phyloP scores from a whole-genome alignment of 2,888 invertebrate genomes.

The Poecilus cupreus region DNA sequence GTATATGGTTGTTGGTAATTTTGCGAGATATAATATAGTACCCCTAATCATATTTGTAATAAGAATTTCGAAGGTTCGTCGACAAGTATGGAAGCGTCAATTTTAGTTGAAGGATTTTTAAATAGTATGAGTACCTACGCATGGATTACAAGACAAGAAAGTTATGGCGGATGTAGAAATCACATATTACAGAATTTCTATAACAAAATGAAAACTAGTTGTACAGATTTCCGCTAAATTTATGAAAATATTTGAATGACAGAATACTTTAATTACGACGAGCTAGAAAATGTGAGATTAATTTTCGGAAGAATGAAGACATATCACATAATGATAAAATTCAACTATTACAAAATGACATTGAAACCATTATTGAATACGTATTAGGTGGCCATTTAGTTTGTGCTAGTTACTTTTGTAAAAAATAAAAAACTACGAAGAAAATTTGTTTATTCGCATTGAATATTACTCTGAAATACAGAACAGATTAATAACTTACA shows the following conservation, averaged over 20 bases:
- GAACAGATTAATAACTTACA: background rate
- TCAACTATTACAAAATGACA: conserved; percentile 17
- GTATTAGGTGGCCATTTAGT: conserved; percentile 32
- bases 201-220: conserved; percentile 16
- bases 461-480: background rate
- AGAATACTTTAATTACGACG: background rate
- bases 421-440: conserved; percentile 18
- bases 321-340: conserved; percentile 12
- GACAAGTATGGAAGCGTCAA: conserved; percentile 51
- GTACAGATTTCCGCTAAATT: conserved; percentile 16
- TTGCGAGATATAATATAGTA: background rate
- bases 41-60: conserved; percentile 36
- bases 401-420: conserved; percentile 39
- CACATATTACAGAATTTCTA: conserved; percentile 52
- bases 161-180: conserved; percentile 35
- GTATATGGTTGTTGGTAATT: conserved; percentile 38
- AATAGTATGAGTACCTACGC: conserved; percentile 6
- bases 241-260: background rate
- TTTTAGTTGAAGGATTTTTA: conserved; percentile 46
- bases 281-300: conserved; percentile 1
- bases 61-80: conserved; percentile 55
- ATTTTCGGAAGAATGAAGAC: conserved; percentile 7
- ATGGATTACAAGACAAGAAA: too few relatives aligned
- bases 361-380: conserved; percentile 30
- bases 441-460: background rate